Percentiles rank a stretch among this genome's conserved stretches.
phyloP scores from a whole-genome alignment of 2,797 vertebrate species.

The Pyrocephalus nanus region DNA sequence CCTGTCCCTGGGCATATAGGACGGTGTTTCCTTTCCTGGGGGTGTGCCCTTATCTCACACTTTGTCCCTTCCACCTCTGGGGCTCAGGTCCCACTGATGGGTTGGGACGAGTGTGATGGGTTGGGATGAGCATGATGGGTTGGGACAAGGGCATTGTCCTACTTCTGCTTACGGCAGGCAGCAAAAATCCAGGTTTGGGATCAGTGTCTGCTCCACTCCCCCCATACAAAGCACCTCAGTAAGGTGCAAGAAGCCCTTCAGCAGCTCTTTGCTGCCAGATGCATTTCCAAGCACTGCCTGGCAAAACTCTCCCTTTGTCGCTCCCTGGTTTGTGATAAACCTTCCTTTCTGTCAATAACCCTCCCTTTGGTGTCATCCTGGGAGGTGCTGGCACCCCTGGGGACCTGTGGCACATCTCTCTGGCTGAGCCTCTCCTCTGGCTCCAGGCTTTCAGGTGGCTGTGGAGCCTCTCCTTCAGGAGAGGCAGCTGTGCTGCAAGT shows the following conservation, averaged over 20 bases:
- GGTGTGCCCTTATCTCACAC: fast-evolving
- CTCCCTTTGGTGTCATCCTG: fast-evolving
- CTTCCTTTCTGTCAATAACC: neutral
- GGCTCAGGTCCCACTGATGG: fast-evolving
- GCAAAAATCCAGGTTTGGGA: neutral
- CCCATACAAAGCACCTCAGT: neutral
- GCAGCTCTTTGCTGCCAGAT: neutral
- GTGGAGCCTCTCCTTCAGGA: neutral
- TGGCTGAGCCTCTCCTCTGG: fast-evolving
- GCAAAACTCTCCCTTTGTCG: fast-evolving
- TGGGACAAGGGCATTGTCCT: fast-evolving
- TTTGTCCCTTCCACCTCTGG: fast-evolving
- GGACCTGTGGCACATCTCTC: neutral
- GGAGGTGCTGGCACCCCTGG: neutral
- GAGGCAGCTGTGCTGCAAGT: neutral
- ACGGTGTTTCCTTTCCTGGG: neutral
- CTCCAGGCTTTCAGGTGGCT: neutral
- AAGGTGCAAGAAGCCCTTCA: neutral
- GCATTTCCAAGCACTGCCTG: neutral
- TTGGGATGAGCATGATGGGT: too few species aligned
- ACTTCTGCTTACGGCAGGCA: fast-evolving
- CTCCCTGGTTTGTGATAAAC: fast-evolving
- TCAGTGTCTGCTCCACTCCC: neutral
- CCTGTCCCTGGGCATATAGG: neutral
- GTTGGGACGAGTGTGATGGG: neutral